Percentiles rank a stretch among this genome's conserved stretches.
phyloP scores from a whole-genome alignment of 2,888 invertebrate species.

The Athripsodes cinereus region DNA sequence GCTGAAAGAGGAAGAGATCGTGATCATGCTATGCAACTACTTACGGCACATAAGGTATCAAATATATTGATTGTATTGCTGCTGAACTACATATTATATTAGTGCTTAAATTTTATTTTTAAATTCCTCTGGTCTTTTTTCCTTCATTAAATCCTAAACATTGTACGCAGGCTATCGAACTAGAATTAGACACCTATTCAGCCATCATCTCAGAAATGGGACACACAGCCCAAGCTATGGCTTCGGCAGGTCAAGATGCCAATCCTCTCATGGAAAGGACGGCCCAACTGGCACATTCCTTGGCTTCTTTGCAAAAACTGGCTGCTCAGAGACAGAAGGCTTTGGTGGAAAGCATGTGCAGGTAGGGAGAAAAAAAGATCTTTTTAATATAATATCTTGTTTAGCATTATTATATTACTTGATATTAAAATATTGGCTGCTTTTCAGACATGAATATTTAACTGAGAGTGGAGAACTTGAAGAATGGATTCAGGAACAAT shows the following conservation, averaged over 20 bases:
- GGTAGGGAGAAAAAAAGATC: conserved; percentile 33
- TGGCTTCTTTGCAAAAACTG: conserved; percentile 73
- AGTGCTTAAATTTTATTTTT: not conserved
- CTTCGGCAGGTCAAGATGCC: conserved; percentile 75
- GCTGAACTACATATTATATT: not conserved
- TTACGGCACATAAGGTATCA: conserved; percentile 87
- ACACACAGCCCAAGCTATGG: conserved; percentile 75
- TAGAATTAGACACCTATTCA: conserved; percentile 87
- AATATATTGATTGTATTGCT: not conserved
- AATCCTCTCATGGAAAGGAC: conserved; percentile 74
- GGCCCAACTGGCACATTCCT: conserved; percentile 67
- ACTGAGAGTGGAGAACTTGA: conserved; percentile 85
- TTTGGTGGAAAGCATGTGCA: conserved; percentile 83
- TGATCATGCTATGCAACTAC: conserved; percentile 83
- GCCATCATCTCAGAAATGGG: conserved; percentile 92
- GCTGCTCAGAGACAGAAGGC: conserved; percentile 75
- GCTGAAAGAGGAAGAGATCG: conserved; percentile 85
- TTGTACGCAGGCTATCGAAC: conserved; percentile 64
- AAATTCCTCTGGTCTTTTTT: not conserved
- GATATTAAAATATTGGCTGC: no score
- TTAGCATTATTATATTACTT: no score
- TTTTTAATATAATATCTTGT: no score
- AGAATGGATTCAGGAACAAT: conserved; percentile 88
- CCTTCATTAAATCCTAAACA: not conserved
- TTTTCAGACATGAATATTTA: conserved; percentile 78